Evolutionary conservation across 2,888 invertebrate species (phyloP).

Genomic region (Tolmerus cingulatus): DNA sequence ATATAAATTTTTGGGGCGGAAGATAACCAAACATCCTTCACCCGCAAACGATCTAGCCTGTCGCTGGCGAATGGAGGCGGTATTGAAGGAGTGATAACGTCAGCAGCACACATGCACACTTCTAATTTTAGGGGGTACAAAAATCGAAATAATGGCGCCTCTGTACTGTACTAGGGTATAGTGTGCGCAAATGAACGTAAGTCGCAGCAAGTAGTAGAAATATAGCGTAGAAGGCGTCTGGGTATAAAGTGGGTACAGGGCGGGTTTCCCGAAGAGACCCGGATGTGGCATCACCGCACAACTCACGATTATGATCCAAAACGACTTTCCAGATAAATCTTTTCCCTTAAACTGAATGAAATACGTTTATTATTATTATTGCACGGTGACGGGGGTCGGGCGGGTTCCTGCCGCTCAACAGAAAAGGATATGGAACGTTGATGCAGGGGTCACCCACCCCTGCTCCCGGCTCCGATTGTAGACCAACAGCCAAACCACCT

Average conservation of each 20-base stretch:
- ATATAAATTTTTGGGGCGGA: slow-evolving; percentile 46
- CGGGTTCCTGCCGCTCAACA: not conserved
- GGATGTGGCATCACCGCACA: slow-evolving; percentile 39
- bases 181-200: slow-evolving; percentile 42
- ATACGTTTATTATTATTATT: slow-evolving; percentile 51
- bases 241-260: not conserved
- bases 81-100: slow-evolving; percentile 22
- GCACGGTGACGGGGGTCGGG: slow-evolving; percentile 42
- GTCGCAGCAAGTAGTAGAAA: slow-evolving; percentile 8
- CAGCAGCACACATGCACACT: not conserved
- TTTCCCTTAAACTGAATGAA: slow-evolving; percentile 50
- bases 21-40: slow-evolving; percentile 45
- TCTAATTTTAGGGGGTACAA: not conserved
- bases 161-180: not conserved
- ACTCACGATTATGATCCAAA: slow-evolving; percentile 51
- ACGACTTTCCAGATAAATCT: slow-evolving; percentile 51
- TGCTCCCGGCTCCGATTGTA: not conserved
- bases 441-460: slow-evolving; percentile 15
- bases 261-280: not conserved
- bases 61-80: not conserved
- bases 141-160: slow-evolving; percentile 7
- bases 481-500: slow-evolving; percentile 35
- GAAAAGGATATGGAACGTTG: slow-evolving; percentile 23
- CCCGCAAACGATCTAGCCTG: slow-evolving; percentile 22
- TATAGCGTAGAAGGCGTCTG: not conserved